phyloP scores from a whole-genome alignment of 2,797 vertebrate species.

The Cichlasoma orientale region DNA sequence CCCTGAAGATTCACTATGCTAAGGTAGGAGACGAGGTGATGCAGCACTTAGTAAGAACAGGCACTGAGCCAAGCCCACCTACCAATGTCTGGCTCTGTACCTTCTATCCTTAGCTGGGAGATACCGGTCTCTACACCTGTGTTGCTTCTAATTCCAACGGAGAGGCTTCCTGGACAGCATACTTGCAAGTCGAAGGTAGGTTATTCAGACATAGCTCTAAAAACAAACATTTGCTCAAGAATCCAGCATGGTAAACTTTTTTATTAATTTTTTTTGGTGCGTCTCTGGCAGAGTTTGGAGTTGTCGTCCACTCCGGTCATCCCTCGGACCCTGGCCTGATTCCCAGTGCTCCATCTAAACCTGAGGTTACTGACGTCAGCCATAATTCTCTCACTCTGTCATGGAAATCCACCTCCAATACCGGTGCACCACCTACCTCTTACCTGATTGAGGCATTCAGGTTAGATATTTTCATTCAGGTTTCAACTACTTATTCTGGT shows the following conservation, averaged over 20 bases:
- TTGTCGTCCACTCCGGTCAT: conserved; percentile 88
- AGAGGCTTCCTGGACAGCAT: conserved; percentile 93
- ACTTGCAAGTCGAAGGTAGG: conserved; percentile 94
- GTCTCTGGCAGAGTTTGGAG: conserved; percentile 87
- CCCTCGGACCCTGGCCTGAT: conserved; percentile 91
- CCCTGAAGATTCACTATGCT: conserved; percentile 89
- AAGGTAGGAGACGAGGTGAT: conserved; percentile 80
- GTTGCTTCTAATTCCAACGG: conserved; percentile 91
- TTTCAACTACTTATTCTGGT: not conserved
- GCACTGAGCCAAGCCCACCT: not conserved
- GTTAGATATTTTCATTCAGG: too few species aligned
- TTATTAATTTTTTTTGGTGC: not conserved
- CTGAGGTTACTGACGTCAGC: conserved; percentile 90
- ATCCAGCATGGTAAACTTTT: not conserved
- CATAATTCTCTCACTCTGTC: conserved; percentile 88
- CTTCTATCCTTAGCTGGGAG: conserved; percentile 85
- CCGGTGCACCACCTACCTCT: conserved; percentile 88
- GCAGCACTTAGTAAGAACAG: not conserved
- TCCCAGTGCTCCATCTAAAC: conserved; percentile 92
- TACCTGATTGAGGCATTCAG: conserved; percentile 97
- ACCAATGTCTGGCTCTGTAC: not conserved
- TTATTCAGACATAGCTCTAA: not conserved
- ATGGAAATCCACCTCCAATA: conserved; percentile 89
- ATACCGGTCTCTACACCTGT: conserved; percentile 93
- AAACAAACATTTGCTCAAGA: not conserved